phyloP scores from a whole-genome alignment of 2,797 vertebrate genomes.

The Odontamblyopus lacepedii region DNA sequence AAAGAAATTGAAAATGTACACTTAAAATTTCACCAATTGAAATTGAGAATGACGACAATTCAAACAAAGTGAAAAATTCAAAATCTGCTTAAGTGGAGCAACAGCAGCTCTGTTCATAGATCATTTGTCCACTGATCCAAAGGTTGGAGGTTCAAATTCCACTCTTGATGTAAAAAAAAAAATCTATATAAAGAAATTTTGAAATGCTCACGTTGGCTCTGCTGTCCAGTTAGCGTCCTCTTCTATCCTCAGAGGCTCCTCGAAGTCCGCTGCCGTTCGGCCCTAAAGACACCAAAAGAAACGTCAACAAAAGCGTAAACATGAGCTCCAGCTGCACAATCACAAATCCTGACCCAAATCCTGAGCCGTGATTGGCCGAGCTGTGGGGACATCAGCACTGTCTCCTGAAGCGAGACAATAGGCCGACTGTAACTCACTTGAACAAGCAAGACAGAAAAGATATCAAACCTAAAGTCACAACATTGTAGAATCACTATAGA shows the following conservation, averaged over 20 bases:
- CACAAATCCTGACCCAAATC: constrained; percentile 56
- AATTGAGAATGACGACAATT: too few relatives aligned
- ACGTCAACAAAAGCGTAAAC: constrained; percentile 25
- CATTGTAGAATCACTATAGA: too few relatives aligned
- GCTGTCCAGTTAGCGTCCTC: constrained; percentile 86
- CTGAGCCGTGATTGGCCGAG: constrained; percentile 31
- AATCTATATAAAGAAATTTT: too few relatives aligned
- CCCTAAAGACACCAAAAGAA: constrained; percentile 70
- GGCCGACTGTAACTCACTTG: constrained; percentile 11
- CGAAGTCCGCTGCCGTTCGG: constrained; percentile 79
- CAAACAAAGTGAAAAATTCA: too few relatives aligned
- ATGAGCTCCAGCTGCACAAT: constrained; percentile 59
- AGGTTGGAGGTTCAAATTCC: too few relatives aligned
- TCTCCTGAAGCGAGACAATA: constrained; percentile 19
- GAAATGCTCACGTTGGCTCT: constrained; percentile 76
- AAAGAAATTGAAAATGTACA: too few relatives aligned
- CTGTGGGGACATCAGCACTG: constrained; percentile 28
- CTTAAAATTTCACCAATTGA: too few relatives aligned
- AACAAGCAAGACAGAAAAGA: not conserved
- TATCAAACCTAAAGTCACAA: not conserved
- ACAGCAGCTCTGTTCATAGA: too few relatives aligned
- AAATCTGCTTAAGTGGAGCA: too few relatives aligned
- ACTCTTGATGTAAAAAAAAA: too few relatives aligned
- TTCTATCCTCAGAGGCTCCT: constrained; percentile 92
- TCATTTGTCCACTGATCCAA: too few relatives aligned